Base-by-base conservation (phyloP, 1,140 invertebrate genomes). In the Melanaphis sacchari region DNA sequence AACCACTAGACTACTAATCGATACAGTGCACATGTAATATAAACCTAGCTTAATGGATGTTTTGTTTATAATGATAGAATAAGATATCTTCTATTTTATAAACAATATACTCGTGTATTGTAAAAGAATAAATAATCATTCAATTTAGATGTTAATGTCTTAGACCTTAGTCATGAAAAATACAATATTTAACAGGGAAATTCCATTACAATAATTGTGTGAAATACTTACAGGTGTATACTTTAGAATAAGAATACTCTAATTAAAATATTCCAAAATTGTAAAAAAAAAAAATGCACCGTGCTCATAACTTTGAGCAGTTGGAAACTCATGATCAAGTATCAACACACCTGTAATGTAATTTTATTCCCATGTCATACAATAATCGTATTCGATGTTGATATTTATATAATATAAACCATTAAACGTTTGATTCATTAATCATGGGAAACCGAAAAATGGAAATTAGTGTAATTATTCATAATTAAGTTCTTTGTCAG, bases 401-500 rank as follows among this genome's bases (percentile, higher is more conserved):
- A 43, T 85, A 85, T 43, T 76, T 76, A 36, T 76, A n/a, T 85
- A 85, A 85, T 84, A 49, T 36, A 46, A 46, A 88, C 40, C 85
- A n/a, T n/a, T 31, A 31, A 36, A n/a, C 49, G 49, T 54, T 38
- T 38, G 22, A 52, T 90, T 90, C 88, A 38, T 90, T 90, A 90
- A 76, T 43, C 66, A 91, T 81, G 90, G 59, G 90, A 91, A 91
- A 76, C 90, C 90, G 66, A 91, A 91, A 76, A 76, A 91, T 91
- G 59, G 40, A 91, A 91, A 91, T 91, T 91, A 81, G 59, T n/a
- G 26, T 22, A 46, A 43, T 59, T 66, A 41, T 90, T 90, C 36
- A 43, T 46, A 91, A 81, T 81, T 31, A 66, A 81, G 90, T 81
- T 91, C 90, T 81, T 76, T 91, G 66, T 90, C 52, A 40, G 52